Percentiles rank a stretch among this genome's conserved stretches.
phyloP scores from a whole-genome alignment of 2,113 vertebrate genomes.

The Henicopernis longicauda region DNA sequence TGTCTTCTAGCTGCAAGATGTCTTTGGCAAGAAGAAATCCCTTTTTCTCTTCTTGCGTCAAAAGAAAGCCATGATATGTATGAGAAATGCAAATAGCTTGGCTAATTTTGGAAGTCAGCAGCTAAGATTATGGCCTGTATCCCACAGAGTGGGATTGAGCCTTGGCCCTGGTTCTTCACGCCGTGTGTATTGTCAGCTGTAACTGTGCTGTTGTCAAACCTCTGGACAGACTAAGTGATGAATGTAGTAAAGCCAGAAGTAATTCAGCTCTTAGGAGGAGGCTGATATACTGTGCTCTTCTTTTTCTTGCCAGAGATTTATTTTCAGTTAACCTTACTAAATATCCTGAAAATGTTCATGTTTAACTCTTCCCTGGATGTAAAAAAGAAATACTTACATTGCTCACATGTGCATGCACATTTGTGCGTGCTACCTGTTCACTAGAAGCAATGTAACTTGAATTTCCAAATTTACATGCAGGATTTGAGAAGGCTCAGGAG shows the following conservation, averaged over 20 bases:
- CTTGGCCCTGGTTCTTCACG: background rate
- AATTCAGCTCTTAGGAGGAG: background rate
- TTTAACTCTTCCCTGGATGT: background rate
- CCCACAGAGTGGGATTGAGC: background rate
- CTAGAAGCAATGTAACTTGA: no score
- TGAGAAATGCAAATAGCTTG: background rate
- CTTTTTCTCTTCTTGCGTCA: background rate
- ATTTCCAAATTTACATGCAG: background rate
- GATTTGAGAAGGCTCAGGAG: background rate
- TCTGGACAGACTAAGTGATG: background rate
- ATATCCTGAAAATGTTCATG: background rate
- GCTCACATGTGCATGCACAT: fast-evolving
- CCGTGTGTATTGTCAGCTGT: background rate
- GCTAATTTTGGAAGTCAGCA: background rate
- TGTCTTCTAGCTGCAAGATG: background rate
- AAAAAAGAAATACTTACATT: background rate
- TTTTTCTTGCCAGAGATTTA: background rate
- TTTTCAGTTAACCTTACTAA: background rate
- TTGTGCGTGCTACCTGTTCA: fast-evolving
- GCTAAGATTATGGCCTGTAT: background rate
- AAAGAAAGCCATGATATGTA: background rate
- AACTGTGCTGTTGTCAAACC: background rate
- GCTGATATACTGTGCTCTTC: background rate
- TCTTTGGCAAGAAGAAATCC: background rate
- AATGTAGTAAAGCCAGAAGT: background rate